Conservation (phyloP, 1,140 invertebrate genomes). For the Microvelia longipes region DNA sequence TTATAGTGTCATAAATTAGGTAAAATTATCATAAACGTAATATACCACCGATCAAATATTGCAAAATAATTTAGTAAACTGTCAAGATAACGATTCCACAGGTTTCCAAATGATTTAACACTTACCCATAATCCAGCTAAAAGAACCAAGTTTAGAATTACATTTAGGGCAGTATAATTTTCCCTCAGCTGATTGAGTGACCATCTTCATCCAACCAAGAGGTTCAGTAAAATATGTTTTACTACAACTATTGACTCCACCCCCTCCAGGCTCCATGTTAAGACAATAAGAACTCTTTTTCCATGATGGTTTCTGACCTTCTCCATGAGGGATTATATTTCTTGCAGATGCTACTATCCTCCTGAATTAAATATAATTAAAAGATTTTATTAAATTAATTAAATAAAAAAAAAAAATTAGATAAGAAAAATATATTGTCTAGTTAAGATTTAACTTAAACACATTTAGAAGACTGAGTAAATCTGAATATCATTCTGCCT, state of each 20-base stretch:
- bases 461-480: too few relatives aligned
- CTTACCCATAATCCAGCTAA: constrained; percentile 65
- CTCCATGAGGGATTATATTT: constrained; percentile 54
- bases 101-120: too few relatives aligned
- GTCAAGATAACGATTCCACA: too few relatives aligned
- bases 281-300: constrained; percentile 23
- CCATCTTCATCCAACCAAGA: constrained; percentile 61
- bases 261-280: constrained; percentile 16
- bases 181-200: constrained; percentile 48
- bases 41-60: too few relatives aligned
- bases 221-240: constrained; percentile 67
- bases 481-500: too few relatives aligned
- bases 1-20: too few relatives aligned
- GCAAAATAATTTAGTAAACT: too few relatives aligned
- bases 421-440: too few relatives aligned
- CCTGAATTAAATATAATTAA: constrained; percentile 17
- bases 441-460: too few relatives aligned
- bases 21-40: too few relatives aligned
- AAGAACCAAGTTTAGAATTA: constrained; percentile 58
- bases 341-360: constrained; percentile 59
- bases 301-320: constrained; percentile 35
- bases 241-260: constrained; percentile 39
- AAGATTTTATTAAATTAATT: constrained; percentile 3
- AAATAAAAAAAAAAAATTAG: too few relatives aligned
- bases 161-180: constrained; percentile 75